phyloP scores from a whole-genome alignment of 2,888 invertebrate species.

The Kryphioiulus occultus region DNA sequence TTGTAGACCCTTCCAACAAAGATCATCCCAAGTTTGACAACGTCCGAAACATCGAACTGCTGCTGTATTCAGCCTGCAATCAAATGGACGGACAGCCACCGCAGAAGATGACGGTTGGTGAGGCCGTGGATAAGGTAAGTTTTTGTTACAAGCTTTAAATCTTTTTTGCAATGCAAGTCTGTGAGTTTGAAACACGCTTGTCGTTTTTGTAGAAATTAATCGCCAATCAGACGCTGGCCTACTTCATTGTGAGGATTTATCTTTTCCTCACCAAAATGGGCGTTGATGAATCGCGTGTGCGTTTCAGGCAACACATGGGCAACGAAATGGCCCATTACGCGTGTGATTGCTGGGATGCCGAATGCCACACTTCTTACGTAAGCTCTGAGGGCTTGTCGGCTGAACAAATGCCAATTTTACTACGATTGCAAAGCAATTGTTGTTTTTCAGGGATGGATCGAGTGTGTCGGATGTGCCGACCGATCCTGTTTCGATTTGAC shows the following conservation, averaged over 20 bases:
- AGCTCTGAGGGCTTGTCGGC: constrained; percentile 59
- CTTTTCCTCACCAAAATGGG: constrained; percentile 86
- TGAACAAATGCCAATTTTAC: not conserved
- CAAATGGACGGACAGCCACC: constrained; percentile 97
- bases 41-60: constrained; percentile 77
- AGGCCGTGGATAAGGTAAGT: constrained; percentile 78
- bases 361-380: constrained; percentile 93
- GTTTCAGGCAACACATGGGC: constrained; percentile 98
- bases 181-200: not conserved
- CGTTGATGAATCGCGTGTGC: constrained; percentile 80
- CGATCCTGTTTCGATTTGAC: constrained; percentile 96
- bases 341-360: constrained; percentile 99
- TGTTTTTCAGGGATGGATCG: constrained; percentile 85
- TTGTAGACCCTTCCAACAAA: constrained; percentile 91
- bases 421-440: not conserved
- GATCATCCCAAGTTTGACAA: constrained; percentile 86
- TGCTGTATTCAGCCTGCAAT: constrained; percentile 92
- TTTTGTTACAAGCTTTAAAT: too few species aligned
- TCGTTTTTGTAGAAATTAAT: constrained; percentile 72
- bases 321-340: constrained; percentile 99
- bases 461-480: constrained; percentile 99
- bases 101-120: constrained; percentile 77
- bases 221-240: constrained; percentile 96
- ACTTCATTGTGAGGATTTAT: constrained; percentile 96
- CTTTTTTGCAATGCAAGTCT: too few species aligned